Evolutionary conservation across 2,113 vertebrate species (phyloP), one percentile per base, ranked within the genome.

Genomic region (Cynoglossus semilaevis): DNA sequence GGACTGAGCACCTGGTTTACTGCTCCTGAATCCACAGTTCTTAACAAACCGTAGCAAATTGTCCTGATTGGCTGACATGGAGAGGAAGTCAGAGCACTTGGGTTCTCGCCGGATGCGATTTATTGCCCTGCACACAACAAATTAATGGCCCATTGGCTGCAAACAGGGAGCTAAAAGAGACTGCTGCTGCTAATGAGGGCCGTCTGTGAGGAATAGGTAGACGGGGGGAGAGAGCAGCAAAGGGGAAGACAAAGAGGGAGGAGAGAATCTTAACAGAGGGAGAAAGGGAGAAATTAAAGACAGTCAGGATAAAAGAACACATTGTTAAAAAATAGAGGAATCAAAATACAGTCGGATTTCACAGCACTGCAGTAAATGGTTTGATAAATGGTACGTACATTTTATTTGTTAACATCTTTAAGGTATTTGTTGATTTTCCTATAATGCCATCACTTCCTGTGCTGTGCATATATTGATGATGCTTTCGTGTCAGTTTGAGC

Each of bases 71-170:
- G 76, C 67, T 63, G 42, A 82, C 85, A 82, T 50, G 48, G 67
- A 67, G 66, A 80, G 63, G 65, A 78, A 81, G 75, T 74, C 52
- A 11, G 45, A 51, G 70, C 19, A 19, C 60, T 81, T 70, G 58
- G 68, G 64, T 66, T 76, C 51, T 58, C 76, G 81, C 79, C 79
- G 81, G 72, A 77, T 86, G 76, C 72, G 54, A 85, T 86, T 87
- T 86, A 83, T 86, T 76, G 77, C 67, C 70, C 73, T 67, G 68
- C 63, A 70, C 70, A 80, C 60, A 82, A 81, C 75, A 77, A 60
- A 76, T 73, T 81, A 87, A 87, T 78, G 86, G 84, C 66, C 75
- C 70, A 77, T 83, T 82, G 80, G 69, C 82, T 77, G 77, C 70
- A 79, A 79, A 83, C 70, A 79, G 72, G 68, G 73, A 84, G 84